Base-by-base conservation (phyloP, 2,888 invertebrate genomes). In the Caradrina clavipalpis region DNA sequence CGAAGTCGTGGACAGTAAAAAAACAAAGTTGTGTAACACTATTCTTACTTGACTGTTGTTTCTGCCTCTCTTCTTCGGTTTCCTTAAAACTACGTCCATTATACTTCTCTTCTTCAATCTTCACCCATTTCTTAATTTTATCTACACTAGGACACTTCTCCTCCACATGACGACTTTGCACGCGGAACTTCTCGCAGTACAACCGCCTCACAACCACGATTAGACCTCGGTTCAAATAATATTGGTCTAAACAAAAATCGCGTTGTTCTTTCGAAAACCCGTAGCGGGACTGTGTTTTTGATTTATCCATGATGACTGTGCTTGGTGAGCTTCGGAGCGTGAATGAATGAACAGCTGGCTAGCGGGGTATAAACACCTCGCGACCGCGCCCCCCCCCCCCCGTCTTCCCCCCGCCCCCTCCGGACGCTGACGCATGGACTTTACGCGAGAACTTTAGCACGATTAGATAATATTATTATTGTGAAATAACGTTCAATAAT, bases 211-310 rank as follows among this genome's bases (percentile, higher is more conserved):
- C 54, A 49, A 22, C 45, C 1, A 10, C 0, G 2, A n/a, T 0
- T 3, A 17, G 22, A 8, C 26, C 15, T 0, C 8, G 19, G 11
- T 68, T 7, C 5, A 39, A 26, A 55, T 26, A 10, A 67, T 68
- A 68, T 55, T 67, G 39, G 13, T 49, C 39, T 2, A 67, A 11
- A 39, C 55, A 68, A 67, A 55, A 68, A 0, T 55, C 21, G 39
- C 54, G 67, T 50, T 67, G 55, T 21, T 11, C 49, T 22, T 49
- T 67, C 49, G 67, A 21, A n/a, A 35, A 67, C 0, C 11, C 55
- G 1, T 22, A 13, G 15, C 49, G 22, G 6, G n/a, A 39, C 13
- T 39, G 45, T 3, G 22, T 0, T 39, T 26, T 26, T n/a, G 26
- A 1, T 39, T 13, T 45, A 35, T 7, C 17, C 67, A 68, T 68